Evolutionary conservation across 1,140 invertebrate species (phyloP).

Genomic region (Bombus affinis): DNA sequence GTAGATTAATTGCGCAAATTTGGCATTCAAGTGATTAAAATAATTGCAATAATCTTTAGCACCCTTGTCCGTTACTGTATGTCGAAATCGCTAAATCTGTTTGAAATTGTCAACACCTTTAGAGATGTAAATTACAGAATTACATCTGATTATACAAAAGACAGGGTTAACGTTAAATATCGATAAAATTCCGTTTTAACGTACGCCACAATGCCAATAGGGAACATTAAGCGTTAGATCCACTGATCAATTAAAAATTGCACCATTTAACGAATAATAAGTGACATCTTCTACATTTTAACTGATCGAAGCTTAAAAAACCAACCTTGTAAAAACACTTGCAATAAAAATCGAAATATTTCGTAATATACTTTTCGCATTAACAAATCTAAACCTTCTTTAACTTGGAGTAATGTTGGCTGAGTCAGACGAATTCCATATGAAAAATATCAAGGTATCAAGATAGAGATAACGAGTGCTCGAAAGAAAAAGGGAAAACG

Average conservation of each 20-base stretch:
- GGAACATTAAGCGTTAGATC: background rate
- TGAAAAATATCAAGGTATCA: too few species aligned
- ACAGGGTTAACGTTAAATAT: background rate
- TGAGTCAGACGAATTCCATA: too few species aligned
- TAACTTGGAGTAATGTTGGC: too few species aligned
- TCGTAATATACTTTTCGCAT: background rate
- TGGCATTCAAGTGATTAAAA: background rate
- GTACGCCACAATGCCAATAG: background rate
- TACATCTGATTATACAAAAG: background rate
- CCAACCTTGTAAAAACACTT: background rate
- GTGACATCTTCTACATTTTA: too few species aligned
- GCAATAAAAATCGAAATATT: background rate
- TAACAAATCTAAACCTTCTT: too few species aligned
- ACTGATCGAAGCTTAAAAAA: background rate
- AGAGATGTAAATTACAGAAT: background rate
- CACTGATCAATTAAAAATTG: too few species aligned
- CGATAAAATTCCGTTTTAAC: too few species aligned
- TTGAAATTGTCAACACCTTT: background rate
- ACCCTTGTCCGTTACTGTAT: too few species aligned
- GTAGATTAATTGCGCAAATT: too few species aligned
- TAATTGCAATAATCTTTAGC: background rate
- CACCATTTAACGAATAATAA: too few species aligned
- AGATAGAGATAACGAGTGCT: background rate
- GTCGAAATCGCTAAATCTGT: background rate
- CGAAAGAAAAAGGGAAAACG: background rate